Base-by-base conservation (phyloP, 2,888 invertebrate genomes). In the Eupelmus urozonus region DNA sequence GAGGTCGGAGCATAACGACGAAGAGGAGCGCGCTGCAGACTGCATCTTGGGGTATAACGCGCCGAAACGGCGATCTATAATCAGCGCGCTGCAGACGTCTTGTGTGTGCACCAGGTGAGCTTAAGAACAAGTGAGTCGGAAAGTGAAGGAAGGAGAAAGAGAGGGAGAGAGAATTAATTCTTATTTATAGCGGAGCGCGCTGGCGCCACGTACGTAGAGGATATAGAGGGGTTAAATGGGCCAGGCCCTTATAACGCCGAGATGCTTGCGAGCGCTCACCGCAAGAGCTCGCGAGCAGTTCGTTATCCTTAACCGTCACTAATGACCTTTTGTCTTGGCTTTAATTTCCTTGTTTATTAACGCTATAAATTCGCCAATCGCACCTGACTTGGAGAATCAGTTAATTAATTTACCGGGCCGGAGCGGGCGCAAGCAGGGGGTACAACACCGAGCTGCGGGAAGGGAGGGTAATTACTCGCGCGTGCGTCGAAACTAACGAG, bases 251-350 rank as follows among this genome's bases (percentile, higher is more conserved):
- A 42, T 74, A 73, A 69, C 72, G 71, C 81, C 0, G 73, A 59
- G 62, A 74, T 13, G 78, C 70, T 45, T 45, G 80, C 11, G 40
- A 20, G 20, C 5, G 59, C 40, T 27, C 20, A 77, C 78, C 66
- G 81, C 25, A 42, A 55, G 27, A 27, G 27, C 3, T 13, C 16
- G 42, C 42, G 65, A 55, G 82, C 60, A 66, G 79, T 82, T 83
- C 80, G 82, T 82, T 83, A 82, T 82, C 82, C 77, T 81, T 83
- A 81, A 82, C 82, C 82, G 79, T 79, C 82, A 70, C 82, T 83
- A 84, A 83, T 80, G 81, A 81, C 79, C 81, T 75, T 81, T 75
- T 72, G 69, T 76, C 71, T 73, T 78, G 71, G 34, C 76, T 70
- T 76, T 77, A 76, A 76, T 79, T 77, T 80, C 80, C 80, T 74